phyloP scores from a whole-genome alignment of 2,797 vertebrate species.

The Naso thynnoides region DNA sequence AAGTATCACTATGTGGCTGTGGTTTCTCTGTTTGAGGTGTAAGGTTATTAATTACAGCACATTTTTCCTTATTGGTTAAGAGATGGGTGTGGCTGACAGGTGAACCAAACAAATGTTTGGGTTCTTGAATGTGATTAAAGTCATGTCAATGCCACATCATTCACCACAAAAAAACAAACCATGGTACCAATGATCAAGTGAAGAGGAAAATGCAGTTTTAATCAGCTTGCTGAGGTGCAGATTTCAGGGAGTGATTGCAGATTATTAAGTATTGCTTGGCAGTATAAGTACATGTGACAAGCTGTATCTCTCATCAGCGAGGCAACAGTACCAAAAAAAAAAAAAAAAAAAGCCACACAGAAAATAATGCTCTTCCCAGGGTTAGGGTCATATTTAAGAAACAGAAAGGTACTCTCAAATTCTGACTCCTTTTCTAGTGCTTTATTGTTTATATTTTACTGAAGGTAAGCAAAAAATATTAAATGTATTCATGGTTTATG shows the following conservation, averaged over 20 bases:
- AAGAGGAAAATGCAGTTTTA: no score
- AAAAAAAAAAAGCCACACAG: conserved; percentile 2
- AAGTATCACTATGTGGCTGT: conserved; percentile 5
- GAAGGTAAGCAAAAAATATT: neutral
- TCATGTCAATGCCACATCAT: neutral
- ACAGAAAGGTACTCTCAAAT: neutral
- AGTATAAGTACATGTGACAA: no score
- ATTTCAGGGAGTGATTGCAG: conserved; percentile 40
- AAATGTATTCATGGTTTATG: neutral
- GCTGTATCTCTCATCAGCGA: conserved; percentile 11
- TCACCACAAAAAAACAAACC: neutral
- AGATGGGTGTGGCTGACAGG: conserved; percentile 64
- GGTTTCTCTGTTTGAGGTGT: conserved; percentile 6
- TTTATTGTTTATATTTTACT: neutral
- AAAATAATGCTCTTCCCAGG: neutral
- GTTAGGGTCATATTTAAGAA: neutral
- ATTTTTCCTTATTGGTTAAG: conserved; percentile 7
- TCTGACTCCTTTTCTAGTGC: neutral
- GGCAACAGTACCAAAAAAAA: conserved; percentile 2
- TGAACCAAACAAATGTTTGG: neutral
- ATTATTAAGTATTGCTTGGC: conserved; percentile 11
- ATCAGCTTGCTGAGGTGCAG: conserved; percentile 12
- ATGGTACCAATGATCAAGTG: no score
- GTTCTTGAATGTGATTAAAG: conserved; percentile 9
- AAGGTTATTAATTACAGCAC: neutral